A percentile compares a stretch with the other conserved stretches of the same genome.
phyloP scores from a whole-genome alignment of 2,113 vertebrate genomes.

The Myotis davidii region DNA sequence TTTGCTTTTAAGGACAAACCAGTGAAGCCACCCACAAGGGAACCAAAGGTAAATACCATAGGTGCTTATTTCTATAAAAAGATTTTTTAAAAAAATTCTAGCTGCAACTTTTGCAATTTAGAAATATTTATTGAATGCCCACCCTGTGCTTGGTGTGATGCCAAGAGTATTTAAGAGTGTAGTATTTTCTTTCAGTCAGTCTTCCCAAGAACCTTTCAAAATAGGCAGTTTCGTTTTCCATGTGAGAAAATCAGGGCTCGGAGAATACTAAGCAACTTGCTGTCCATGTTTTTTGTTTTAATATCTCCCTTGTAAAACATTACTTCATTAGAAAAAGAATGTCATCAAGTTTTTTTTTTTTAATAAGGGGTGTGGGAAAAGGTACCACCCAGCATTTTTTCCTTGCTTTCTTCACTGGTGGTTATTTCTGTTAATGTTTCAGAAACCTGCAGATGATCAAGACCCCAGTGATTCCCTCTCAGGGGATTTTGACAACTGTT shows the following conservation, averaged over 20 bases:
- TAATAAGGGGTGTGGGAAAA: neutral
- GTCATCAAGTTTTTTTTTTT: neutral
- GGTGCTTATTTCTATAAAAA: neutral
- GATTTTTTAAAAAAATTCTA: neutral
- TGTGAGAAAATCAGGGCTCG: neutral
- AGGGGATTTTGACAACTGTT: constrained; percentile 78
- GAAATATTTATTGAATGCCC: neutral
- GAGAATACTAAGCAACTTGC: neutral
- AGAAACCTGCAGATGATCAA: constrained; percentile 77
- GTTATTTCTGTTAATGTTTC: constrained; percentile 18
- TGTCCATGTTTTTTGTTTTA: neutral
- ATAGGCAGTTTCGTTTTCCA: neutral
- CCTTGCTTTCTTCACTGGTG: neutral
- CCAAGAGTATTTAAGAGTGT: neutral
- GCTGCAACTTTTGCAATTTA: neutral
- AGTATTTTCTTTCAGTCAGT: neutral
- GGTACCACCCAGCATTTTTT: neutral
- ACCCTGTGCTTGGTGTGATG: neutral
- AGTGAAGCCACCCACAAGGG: constrained; percentile 65
- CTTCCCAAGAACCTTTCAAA: neutral
- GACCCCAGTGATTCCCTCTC: constrained; percentile 83
- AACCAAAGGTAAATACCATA: constrained; percentile 78
- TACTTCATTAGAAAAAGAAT: neutral
- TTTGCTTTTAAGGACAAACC: constrained; percentile 79
- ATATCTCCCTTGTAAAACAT: neutral